phyloP scores from a whole-genome alignment of 2,797 vertebrate genomes.

The Melanotaenia parkinsoni region DNA sequence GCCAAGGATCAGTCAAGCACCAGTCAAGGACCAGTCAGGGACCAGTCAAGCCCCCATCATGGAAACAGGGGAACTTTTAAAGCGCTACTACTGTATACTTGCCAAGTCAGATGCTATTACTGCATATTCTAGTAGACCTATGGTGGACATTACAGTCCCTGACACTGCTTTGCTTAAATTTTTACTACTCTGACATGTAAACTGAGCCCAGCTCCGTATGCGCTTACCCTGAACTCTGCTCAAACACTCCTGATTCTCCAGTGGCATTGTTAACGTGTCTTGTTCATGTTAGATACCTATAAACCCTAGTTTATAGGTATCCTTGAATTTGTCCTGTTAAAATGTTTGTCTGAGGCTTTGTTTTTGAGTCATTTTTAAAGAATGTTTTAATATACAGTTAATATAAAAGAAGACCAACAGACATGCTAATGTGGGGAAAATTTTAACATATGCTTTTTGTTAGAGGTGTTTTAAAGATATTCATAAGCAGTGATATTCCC shows the following conservation, averaged over 20 bases:
- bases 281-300: background rate
- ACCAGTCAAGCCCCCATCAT: too few relatives aligned
- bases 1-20: too few relatives aligned
- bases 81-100: too few relatives aligned
- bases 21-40: too few relatives aligned
- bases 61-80: too few relatives aligned
- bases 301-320: background rate
- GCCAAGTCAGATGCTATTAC: background rate
- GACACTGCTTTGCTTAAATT: background rate
- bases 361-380: background rate
- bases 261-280: background rate
- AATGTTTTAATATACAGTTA: background rate
- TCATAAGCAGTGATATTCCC: background rate
- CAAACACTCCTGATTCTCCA: background rate
- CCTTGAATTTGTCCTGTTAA: background rate
- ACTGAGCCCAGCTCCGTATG: background rate
- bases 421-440: background rate
- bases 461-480: background rate
- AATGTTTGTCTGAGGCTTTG: background rate
- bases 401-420: constrained; percentile 1
- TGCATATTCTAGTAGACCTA: background rate
- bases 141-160: background rate
- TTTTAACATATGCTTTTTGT: background rate
- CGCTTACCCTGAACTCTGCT: background rate
- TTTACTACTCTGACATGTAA: background rate